phyloP scores from a whole-genome alignment of 2,113 vertebrate species.

The Neodon shergylaensis region DNA sequence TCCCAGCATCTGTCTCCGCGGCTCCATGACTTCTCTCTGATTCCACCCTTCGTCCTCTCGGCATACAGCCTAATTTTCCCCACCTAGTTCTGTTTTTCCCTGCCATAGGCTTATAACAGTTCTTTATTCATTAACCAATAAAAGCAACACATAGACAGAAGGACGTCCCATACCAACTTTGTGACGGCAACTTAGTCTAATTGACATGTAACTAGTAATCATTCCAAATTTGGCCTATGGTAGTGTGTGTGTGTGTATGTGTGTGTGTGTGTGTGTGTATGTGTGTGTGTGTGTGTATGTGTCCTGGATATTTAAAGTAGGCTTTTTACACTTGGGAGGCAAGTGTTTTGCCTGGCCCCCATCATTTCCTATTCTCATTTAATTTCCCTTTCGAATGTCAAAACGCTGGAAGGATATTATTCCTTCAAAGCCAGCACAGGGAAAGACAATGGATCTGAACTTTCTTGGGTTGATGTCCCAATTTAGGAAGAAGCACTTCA shows the following conservation, averaged over 20 bases:
- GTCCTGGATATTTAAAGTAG: not conserved
- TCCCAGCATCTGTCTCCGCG: no score
- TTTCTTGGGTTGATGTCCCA: not conserved
- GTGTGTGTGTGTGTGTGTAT: not conserved
- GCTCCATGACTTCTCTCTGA: no score
- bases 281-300: not conserved
- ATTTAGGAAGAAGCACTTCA: not conserved
- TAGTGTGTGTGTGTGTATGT: not conserved
- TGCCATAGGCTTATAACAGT: no score
- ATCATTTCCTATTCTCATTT: not conserved
- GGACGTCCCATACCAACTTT: not conserved
- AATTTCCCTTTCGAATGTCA: not conserved
- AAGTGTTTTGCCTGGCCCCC: not conserved
- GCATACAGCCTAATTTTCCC: no score
- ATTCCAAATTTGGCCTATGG: not conserved
- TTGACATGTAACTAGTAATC: conserved; percentile 8
- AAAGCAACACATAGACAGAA: no score
- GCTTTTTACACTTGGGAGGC: not conserved
- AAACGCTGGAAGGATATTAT: not conserved
- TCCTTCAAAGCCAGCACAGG: not conserved
- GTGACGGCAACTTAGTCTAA: not conserved
- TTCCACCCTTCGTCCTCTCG: no score
- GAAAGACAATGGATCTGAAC: not conserved
- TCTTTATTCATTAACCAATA: no score
- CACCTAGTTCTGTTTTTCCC: no score